Base-by-base conservation (phyloP, 2,113 vertebrate species). In the Bos indicus region DNA sequence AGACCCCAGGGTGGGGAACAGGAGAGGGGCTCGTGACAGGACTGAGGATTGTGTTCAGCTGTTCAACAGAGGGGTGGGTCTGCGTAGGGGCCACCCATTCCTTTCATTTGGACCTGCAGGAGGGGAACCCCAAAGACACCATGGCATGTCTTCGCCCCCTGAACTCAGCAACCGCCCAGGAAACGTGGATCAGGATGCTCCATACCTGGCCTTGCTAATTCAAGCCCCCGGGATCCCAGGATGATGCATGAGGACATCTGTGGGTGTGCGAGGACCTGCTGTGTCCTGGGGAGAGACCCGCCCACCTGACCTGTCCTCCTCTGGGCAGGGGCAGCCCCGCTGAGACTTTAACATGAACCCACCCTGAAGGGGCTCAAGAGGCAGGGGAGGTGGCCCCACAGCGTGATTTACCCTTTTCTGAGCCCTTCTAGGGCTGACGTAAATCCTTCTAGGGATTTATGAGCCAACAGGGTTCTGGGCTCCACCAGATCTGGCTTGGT, bases 251-350 rank as follows among this genome's bases (percentile, higher is more conserved):
- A 25, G 8, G 21, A 51, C 0, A 7, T 51, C 10, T 13, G 6
- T 9, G 52, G 10, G 40, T 4, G 40, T 0, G 3, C 0, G 0
- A 1, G 1, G 2, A 7, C 36, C 23, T 14, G 19, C 6, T 4
- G 1, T 5, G 7, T 17, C 9, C 52, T 21, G 57, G 56, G n/a
- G 28, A 16, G 12, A 16, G 78, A 23, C 28, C 9, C 19, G 0
- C 11, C 71, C 40, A 43, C 36, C 36, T 3, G 36, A 26, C 71
- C n/a, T 3, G 12, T 23, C 59, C 59, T 59, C 52, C 77, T 59
- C 17, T 1, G 1, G 26, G 56, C 1, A 5, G 54, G 1, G 48
- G 11, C 3, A 9, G 30, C 40, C 84, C 51, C 2, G 0, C 1
- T 4, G 3, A 1, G 0, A 43, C 56, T 33, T 57, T 11, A 14